phyloP scores from a whole-genome alignment of 2,113 vertebrate species.

The Balaenoptera acutorostrata region DNA sequence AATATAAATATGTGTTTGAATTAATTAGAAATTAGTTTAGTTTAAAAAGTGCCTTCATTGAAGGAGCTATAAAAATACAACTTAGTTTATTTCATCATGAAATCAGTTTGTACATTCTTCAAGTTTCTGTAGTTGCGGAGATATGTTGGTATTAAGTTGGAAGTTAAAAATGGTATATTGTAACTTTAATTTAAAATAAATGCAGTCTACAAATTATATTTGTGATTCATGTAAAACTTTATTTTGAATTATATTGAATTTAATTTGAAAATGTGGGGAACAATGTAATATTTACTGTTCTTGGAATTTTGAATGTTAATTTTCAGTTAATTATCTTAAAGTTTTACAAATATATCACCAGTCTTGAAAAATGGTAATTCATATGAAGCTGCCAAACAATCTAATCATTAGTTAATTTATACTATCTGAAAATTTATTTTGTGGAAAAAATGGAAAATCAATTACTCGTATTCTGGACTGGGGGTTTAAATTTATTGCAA shows the following conservation, averaged over 20 bases:
- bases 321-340: neutral
- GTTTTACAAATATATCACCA: neutral
- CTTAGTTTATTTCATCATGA: constrained; percentile 12
- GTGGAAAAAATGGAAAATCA: neutral
- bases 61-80: neutral
- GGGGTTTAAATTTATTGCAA: neutral
- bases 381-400: neutral
- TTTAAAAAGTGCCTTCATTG: neutral
- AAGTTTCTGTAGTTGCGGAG: neutral
- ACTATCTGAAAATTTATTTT: neutral
- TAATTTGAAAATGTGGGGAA: neutral
- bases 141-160: neutral
- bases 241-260: constrained; percentile 12
- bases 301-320: constrained; percentile 14
- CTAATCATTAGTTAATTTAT: neutral
- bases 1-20: neutral
- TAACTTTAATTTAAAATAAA: constrained; percentile 18
- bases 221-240: neutral
- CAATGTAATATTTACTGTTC: neutral
- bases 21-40: neutral
- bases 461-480: neutral
- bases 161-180: constrained; percentile 2
- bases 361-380: constrained; percentile 16
- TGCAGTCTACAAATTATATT: neutral
- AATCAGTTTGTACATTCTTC: neutral